These are phyloP conservation scores for Xiphophorus birchmanni DNA, from an alignment of 2,797 vertebrate genomes.

Conservation along the genomic window DNA sequence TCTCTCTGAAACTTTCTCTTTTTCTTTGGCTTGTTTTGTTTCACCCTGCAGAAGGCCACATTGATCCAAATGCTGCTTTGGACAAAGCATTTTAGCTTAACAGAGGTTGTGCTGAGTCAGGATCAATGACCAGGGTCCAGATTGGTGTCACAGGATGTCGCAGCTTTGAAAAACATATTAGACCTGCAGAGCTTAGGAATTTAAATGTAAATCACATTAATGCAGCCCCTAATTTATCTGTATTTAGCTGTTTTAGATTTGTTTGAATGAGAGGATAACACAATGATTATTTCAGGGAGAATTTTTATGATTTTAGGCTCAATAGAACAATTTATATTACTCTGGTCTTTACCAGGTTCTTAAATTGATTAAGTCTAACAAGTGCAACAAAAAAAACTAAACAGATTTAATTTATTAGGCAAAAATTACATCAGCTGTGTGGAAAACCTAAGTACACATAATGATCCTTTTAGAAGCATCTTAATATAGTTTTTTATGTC, in stretches of 20 bases:
- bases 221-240: not conserved
- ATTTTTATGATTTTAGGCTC: not conserved
- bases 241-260: not conserved
- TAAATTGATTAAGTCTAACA: not conserved
- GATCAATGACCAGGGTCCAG: constrained; percentile 5
- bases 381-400: not conserved
- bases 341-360: not conserved
- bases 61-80: constrained; percentile 1
- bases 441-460: not conserved
- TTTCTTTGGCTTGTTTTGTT: not conserved
- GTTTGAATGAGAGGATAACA: no score
- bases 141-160: not conserved
- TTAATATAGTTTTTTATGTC: not conserved
- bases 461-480: not conserved
- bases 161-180: constrained; percentile 8
- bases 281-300: not conserved
- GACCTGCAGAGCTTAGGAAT: not conserved
- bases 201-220: not conserved
- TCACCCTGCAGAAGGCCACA: constrained; percentile 9
- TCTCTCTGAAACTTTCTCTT: constrained; percentile 8
- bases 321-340: not conserved
- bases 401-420: not conserved
- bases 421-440: not conserved
- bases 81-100: constrained; percentile 3
- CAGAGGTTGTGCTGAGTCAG: constrained; percentile 22